Evolutionary conservation across 2,113 vertebrate species (phyloP).

Genomic region (human): DNA sequence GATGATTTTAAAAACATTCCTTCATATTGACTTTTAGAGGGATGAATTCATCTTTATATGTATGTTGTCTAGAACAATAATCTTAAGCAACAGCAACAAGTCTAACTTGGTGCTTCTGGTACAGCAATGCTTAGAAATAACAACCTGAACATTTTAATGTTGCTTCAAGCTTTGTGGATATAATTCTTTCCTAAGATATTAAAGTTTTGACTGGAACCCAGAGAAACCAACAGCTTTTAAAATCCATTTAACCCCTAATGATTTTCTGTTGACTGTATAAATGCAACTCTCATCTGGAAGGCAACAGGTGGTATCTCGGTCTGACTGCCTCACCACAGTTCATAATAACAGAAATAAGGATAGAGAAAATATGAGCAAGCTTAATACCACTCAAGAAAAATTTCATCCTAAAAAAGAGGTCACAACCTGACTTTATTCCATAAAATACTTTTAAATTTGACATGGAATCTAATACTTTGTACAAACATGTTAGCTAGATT

Average conservation of each 20-base stretch:
- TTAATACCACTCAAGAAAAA: not conserved
- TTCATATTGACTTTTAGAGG: slow-evolving; percentile 10
- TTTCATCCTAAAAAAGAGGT: not conserved
- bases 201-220: slow-evolving; percentile 40
- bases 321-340: not conserved
- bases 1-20: not conserved
- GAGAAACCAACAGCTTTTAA: slow-evolving; percentile 30
- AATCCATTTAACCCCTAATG: slow-evolving; percentile 14
- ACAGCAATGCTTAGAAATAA: not conserved
- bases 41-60: not conserved
- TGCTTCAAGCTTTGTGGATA: slow-evolving; percentile 1
- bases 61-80: not conserved
- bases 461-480: not conserved
- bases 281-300: not conserved
- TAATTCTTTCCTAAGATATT: not conserved
- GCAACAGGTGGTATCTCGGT: not conserved
- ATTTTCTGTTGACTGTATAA: not conserved
- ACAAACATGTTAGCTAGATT: not conserved
- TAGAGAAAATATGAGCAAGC: not conserved
- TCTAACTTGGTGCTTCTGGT: not conserved
- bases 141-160: not conserved
- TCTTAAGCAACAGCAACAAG: not conserved
- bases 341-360: not conserved
- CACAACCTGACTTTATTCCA: not conserved
- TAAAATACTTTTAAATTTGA: not conserved